These are phyloP conservation scores for Zoanthus sansibaricus DNA, from an alignment of 92 coral and sea anemone species.

Conservation along the genomic window DNA sequence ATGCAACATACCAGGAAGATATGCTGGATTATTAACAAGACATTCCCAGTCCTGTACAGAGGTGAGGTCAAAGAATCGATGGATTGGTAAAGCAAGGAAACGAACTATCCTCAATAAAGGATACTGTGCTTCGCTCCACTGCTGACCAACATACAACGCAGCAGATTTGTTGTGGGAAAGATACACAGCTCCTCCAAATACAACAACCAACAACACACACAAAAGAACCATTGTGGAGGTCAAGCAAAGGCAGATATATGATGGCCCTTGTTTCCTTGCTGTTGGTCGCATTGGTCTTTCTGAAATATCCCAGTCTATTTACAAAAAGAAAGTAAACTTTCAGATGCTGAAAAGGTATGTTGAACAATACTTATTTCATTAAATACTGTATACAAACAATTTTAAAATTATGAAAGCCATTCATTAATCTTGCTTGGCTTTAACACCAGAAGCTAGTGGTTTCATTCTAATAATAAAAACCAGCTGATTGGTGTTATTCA, in stretches of 20 bases:
- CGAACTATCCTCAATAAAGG: constrained; percentile 70
- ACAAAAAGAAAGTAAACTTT: not conserved
- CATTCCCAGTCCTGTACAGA: constrained; percentile 75
- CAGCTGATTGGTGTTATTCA: no score
- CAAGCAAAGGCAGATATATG: constrained; percentile 15
- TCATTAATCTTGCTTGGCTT: no score
- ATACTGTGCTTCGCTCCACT: constrained; percentile 74
- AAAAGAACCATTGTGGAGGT: constrained; percentile 15
- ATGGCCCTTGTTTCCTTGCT: not conserved
- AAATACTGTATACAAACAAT: no score
- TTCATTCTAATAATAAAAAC: no score
- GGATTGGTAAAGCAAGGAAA: constrained; percentile 68
- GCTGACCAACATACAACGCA: constrained; percentile 62
- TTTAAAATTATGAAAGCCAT: no score
- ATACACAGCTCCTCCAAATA: constrained; percentile 28
- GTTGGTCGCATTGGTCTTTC: not conserved
- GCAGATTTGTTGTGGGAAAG: constrained; percentile 51
- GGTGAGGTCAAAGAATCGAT: constrained; percentile 63
- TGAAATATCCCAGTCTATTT: not conserved
- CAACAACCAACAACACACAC: not conserved
- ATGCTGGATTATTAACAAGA: constrained; percentile 75
- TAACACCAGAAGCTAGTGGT: no score
- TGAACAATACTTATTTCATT: no score
- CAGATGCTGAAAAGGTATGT: no score
- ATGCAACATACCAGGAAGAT: constrained; percentile 54